Base-by-base conservation (phyloP, 2,888 invertebrate species). In the Acleris cristana region DNA sequence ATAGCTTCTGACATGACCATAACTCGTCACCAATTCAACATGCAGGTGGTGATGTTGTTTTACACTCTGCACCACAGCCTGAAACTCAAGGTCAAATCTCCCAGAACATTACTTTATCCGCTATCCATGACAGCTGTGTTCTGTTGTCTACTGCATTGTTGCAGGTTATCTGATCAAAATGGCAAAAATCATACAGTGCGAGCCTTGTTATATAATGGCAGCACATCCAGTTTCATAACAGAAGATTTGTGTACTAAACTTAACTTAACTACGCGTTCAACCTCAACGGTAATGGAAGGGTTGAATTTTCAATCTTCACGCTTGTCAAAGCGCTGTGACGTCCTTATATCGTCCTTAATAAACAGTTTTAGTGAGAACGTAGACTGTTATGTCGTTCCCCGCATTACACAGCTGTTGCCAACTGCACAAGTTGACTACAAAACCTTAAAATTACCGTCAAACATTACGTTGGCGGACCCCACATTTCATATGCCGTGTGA, bases 371-470 rank as follows among this genome's bases (percentile, higher is more conserved):
- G 49, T 14, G 14, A 26, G 3, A 34, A 55, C 34, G 23, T 69
- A 10, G 57, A 58, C 14, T 73, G 67, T 51, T 58, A 55, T 21
- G 44, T 71, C 40, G 18, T 73, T 21, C 70, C 72, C 14, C n/a
- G 18, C 12, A 70, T 73, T 21, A 71, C 72, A 44, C 63, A 69
- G 48, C 58, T 57, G 4, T 26, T 73, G 7, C 72, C 72, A 26
- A 62, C 60, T 34, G 48, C n/a, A 3, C n/a, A 53, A 44, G 55
- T 73, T 10, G 21, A 61, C 23, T 16, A 61, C 14, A 14, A 30
- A 45, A 1, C 45, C 16, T 64, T 74, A 0, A 23, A 70, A 5
- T 48, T 70, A 8, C 71, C 70, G 21, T 23, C 52, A 44, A 52
- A 64, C 51, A 52, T 57, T 40, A 40, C 52, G 52, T 26, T 64